Evolutionary conservation across 2,888 invertebrate genomes (phyloP).

Genomic region (Acronicta aceris): DNA sequence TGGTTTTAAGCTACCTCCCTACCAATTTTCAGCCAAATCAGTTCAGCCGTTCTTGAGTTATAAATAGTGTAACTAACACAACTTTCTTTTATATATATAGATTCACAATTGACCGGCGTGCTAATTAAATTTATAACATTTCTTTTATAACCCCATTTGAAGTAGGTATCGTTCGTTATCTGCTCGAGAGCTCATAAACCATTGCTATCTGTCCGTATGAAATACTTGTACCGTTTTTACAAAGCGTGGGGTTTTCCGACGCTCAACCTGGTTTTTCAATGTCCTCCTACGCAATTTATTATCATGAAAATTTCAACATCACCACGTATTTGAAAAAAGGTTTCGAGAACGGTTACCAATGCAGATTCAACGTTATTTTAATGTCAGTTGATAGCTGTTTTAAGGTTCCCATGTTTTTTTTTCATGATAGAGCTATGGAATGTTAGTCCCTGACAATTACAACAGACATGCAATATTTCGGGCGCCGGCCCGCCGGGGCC

Average conservation of each 20-base stretch:
- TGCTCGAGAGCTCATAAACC: constrained; percentile 37
- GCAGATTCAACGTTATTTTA: constrained; percentile 4
- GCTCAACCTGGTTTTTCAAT: constrained; percentile 68
- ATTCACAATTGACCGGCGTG: background rate
- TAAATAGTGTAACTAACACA: too few species aligned
- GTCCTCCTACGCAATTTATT: constrained; percentile 49
- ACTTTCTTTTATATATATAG: too few species aligned
- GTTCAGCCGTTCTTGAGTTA: too few species aligned
- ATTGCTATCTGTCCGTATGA: constrained; percentile 46
- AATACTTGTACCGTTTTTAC: constrained; percentile 55
- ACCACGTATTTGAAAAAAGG: constrained; percentile 3
- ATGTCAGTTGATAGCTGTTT: too few species aligned
- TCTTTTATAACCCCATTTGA: constrained; percentile 24
- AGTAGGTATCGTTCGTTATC: constrained; percentile 34
- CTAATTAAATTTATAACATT: constrained; percentile 21
- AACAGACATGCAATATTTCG: too few species aligned
- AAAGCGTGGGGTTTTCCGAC: constrained; percentile 71
- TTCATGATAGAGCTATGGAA: too few species aligned
- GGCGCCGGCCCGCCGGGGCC: too few species aligned
- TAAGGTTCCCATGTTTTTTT: too few species aligned
- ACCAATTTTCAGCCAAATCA: too few species aligned
- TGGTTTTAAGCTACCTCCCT: too few species aligned
- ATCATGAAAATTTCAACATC: constrained; percentile 51
- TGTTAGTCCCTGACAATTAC: too few species aligned
- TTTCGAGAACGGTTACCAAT: constrained; percentile 7